Base-by-base conservation (phyloP, 2,797 vertebrate genomes). In the Myotis planiceps region DNA sequence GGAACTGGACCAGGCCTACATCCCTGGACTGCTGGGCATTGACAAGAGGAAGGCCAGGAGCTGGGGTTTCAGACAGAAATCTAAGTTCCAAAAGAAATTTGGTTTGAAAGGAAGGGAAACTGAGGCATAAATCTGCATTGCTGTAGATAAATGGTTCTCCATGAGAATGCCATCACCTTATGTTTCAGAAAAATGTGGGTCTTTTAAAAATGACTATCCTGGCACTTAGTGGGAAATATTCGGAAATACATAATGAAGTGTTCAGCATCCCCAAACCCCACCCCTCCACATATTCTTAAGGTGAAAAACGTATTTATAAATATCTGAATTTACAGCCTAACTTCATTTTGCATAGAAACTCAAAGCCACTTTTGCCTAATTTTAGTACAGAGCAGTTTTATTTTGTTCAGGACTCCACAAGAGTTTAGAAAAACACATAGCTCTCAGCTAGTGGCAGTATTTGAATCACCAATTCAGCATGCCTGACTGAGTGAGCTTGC, bases 171-270 rank as follows among this genome's bases (percentile, higher is more conserved):
- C 45, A 81, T 78, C 55, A 69, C 19, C 13, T 9, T 68, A 19
- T 55, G 42, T 92, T 93, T 93, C 83, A 90, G 76, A 76, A 94
- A 81, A 39, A 27, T 29, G 37, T 72, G 16, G 25, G 5, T n/a
- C 78, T 71, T 95, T 92, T 90, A 29, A 65, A 84, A 90, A 42
- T 90, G 16, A n/a, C n/a, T 66, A 13, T 94, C 39, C 37, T 80
- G 78, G 32, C 42, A 88, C 19, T 68, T 75, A 34, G 32, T 47
- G 58, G 45, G n/a, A 65, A 39, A 87, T 51, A 92, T 34, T 83
- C 69, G 80, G 32, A 93, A 90, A 82, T 72, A 76, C 51, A 42
- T 10, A 65, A 4, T 4, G 18, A 92, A 49, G 16, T 76, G 39
- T 49, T 55, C n/a, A 58, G n/a, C 45, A 68, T 60, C 55, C 65